Evolutionary conservation across 2,888 invertebrate species (phyloP), one percentile per base, ranked within the genome.

Genomic region (Alentia gelatinosa): DNA sequence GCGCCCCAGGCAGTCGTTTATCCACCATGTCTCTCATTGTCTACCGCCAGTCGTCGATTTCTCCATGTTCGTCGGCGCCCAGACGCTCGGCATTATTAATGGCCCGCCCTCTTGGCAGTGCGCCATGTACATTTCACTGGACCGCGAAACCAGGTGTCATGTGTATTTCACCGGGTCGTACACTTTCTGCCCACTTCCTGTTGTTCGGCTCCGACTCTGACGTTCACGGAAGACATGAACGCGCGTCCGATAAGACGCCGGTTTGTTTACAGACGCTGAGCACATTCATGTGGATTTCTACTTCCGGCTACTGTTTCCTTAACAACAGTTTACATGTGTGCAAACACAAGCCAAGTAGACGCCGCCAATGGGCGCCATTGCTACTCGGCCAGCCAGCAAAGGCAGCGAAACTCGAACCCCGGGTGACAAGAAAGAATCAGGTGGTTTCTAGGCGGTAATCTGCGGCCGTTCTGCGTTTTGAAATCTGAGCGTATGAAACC

Each of bases 401-500:
- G n/a, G n/a, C n/a, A n/a, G n/a, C n/a, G n/a, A n/a, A n/a, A n/a
- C n/a, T n/a, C n/a, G n/a, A n/a, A n/a, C n/a, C n/a, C n/a, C n/a
- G n/a, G n/a, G n/a, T n/a, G n/a, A n/a, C n/a, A n/a, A n/a, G n/a
- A n/a, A n/a, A n/a, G 30, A 68, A 68, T 68, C 68, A 68, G 68
- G 30, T 26, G 68, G 33, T 30, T 68, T 12, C 68, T 68, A 68
- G 68, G 26, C 68, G 1, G 26, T 68, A 68, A 68, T 79, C n/a
- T 79, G 79, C 15, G n/a, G n/a, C 12, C 5, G 79, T 35, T 26
- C 3, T 12, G 39, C 37, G 39, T 79, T 79, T 79, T 79, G 79
- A 79, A 79, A 79, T 79, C 79, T 79, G 79, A 79, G 79, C 79
- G 15, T 1, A 15, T 79, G 79, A 79, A 79, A 79, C 79, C 19